phyloP scores from a whole-genome alignment of 2,797 vertebrate species.

The Lacerta viridis region DNA sequence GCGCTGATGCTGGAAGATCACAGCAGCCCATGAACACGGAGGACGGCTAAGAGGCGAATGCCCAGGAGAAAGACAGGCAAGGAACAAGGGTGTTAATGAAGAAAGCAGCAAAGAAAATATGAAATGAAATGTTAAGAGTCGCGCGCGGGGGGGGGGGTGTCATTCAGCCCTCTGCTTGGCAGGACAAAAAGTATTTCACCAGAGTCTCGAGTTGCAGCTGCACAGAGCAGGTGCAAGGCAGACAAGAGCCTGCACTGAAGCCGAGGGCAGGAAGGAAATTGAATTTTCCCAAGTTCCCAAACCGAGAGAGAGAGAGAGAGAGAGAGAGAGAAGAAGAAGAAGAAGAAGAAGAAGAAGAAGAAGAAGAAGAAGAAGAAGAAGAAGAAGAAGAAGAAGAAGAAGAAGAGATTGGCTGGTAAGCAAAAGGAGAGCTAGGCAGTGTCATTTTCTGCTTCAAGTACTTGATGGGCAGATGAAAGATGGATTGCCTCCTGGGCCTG shows the following conservation, averaged over 20 bases:
- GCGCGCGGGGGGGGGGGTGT: slow-evolving; percentile 61
- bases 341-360: slow-evolving; percentile 39
- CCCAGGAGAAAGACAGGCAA: slow-evolving; percentile 62
- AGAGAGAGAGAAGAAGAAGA: slow-evolving; percentile 20
- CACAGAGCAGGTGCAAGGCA: slow-evolving; percentile 81
- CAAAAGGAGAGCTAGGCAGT: slow-evolving; percentile 49
- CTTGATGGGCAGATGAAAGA: slow-evolving; percentile 77
- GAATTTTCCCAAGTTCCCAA: slow-evolving; percentile 82
- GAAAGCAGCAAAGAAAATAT: slow-evolving; percentile 75
- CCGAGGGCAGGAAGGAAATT: slow-evolving; percentile 83
- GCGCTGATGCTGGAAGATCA: slow-evolving; percentile 21
- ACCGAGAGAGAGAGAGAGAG: slow-evolving; percentile 56
- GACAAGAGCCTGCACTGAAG: slow-evolving; percentile 75
- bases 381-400: slow-evolving; percentile 38
- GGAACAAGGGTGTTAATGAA: slow-evolving; percentile 78
- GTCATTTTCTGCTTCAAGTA: slow-evolving; percentile 74
- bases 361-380: slow-evolving; percentile 27
- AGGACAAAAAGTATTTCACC: slow-evolving; percentile 80
- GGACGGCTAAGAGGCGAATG: slow-evolving; percentile 46
- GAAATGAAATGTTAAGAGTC: slow-evolving; percentile 53
- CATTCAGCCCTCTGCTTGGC: slow-evolving; percentile 76
- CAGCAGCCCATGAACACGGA: fast-evolving
- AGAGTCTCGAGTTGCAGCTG: slow-evolving; percentile 80
- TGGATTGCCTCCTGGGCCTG: slow-evolving; percentile 72
- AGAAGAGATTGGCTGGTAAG: slow-evolving; percentile 21